A percentile compares a stretch with the other conserved stretches of the same genome.
Evolutionary conservation across 2,888 invertebrate species (phyloP).

Genomic region (Drosophila ustulata): DNA sequence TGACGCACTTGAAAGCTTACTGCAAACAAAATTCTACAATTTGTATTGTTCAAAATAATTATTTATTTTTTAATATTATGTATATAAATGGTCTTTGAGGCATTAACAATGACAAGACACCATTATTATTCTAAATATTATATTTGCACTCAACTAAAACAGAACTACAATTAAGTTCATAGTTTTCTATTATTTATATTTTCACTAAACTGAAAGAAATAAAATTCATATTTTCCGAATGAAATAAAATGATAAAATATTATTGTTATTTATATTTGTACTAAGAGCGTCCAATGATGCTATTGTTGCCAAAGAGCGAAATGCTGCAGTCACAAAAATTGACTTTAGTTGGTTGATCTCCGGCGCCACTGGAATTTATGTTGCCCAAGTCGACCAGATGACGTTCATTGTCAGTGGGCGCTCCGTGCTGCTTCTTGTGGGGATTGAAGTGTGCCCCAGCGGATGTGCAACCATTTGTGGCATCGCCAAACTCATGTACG

Average conservation of each 20-base stretch:
- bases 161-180: no score
- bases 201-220: neutral
- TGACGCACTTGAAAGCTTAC: neutral
- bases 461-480: slow-evolving; percentile 96
- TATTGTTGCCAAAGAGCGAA: slow-evolving; percentile 89
- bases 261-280: neutral
- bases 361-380: slow-evolving; percentile 89
- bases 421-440: slow-evolving; percentile 91
- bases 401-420: slow-evolving; percentile 89
- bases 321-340: slow-evolving; percentile 88
- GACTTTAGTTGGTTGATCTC: slow-evolving; percentile 86
- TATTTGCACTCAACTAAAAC: no score
- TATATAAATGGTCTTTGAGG: neutral
- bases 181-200: neutral
- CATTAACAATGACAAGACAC: no score
- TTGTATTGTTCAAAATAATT: neutral
- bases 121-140: no score
- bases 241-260: no score
- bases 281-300: slow-evolving; percentile 93
- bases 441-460: slow-evolving; percentile 98
- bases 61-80: neutral
- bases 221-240: neutral
- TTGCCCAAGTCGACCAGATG: slow-evolving; percentile 97
- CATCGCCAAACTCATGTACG: slow-evolving; percentile 98
- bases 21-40: neutral